phyloP scores from a whole-genome alignment of 2,113 vertebrate species.

The Gobius niger region DNA sequence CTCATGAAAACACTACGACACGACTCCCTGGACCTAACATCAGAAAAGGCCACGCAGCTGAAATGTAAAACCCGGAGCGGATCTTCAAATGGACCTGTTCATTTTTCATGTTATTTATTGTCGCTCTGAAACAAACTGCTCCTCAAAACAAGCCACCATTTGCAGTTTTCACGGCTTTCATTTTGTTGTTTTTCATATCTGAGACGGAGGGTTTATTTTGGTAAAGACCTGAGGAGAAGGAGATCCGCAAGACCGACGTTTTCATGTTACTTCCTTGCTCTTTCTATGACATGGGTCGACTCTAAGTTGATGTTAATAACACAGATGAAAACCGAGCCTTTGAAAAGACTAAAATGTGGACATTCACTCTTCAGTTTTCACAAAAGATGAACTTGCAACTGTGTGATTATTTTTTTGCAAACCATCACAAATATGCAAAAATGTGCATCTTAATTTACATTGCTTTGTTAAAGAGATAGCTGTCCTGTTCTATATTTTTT shows the following conservation, averaged over 20 bases:
- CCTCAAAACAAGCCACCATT: not conserved
- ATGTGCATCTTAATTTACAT: no score
- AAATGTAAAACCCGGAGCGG: not conserved
- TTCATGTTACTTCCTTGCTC: not conserved
- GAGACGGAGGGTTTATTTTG: not conserved
- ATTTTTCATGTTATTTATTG: constrained; percentile 53
- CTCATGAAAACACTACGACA: constrained; percentile 19
- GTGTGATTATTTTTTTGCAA: no score
- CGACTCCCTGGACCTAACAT: not conserved
- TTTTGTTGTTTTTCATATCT: not conserved
- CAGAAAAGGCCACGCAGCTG: not conserved
- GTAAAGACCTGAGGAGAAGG: not conserved
- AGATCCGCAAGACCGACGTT: not conserved
- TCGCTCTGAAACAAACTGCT: constrained; percentile 35
- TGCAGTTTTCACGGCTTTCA: not conserved
- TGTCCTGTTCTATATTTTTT: no score
- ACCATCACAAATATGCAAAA: no score
- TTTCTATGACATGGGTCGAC: not conserved
- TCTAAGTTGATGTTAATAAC: not conserved
- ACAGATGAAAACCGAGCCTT: no score
- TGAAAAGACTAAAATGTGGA: no score
- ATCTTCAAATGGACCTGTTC: constrained; percentile 25
- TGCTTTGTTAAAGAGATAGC: no score
- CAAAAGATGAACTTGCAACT: no score
- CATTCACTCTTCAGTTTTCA: no score